phyloP scores from a whole-genome alignment of 2,113 vertebrate genomes.

The Zapus hudsonius region DNA sequence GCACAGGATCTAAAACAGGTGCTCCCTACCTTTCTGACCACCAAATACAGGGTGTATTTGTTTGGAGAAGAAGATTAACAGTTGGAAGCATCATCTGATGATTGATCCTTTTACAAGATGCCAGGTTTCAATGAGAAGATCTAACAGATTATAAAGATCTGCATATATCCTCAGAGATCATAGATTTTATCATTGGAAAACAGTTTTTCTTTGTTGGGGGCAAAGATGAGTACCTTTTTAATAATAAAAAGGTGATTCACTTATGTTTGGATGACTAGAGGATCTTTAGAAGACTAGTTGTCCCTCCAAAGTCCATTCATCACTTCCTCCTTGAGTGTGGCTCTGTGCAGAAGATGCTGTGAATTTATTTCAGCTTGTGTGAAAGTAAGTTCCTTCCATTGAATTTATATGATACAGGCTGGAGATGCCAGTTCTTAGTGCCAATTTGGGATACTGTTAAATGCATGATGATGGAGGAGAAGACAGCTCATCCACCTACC shows the following conservation, averaged over 20 bases:
- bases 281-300: not conserved
- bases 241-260: not conserved
- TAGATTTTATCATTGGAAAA: not conserved
- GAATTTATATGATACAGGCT: not conserved
- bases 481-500: not conserved
- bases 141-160: not conserved
- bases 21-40: not conserved
- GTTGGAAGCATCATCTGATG: not conserved
- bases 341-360: not conserved
- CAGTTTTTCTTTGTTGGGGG: not conserved
- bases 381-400: slow-evolving; percentile 13
- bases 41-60: not conserved
- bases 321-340: not conserved
- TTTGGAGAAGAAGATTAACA: not conserved
- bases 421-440: not conserved
- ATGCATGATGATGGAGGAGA: no score
- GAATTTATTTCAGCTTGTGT: not conserved
- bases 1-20: not conserved
- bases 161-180: not conserved
- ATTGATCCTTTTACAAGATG: not conserved
- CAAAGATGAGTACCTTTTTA: not conserved
- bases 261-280: not conserved
- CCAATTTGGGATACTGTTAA: not conserved
- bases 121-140: not conserved
- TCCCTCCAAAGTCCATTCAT: not conserved